Base-by-base conservation (phyloP, 2,113 vertebrate genomes). In the Paralichthys olivaceus region DNA sequence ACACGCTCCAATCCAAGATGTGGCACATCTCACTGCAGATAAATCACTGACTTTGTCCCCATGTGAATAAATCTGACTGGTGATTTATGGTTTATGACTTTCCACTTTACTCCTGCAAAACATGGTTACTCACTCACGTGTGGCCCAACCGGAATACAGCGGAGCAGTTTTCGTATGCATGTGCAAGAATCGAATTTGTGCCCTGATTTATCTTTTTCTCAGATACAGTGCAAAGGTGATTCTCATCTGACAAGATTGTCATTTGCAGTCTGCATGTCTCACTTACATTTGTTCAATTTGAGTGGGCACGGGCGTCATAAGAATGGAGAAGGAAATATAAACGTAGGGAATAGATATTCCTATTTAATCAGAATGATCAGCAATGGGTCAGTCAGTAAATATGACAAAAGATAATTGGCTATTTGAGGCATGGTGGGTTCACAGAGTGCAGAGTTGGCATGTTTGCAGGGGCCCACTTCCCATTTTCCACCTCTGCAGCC, bases 341-440 rank as follows among this genome's bases (percentile, higher is more conserved):
- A 77, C 60, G 54, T 45, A 51, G 22, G 62, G 62, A 29, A 49
- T 47, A 70, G 34, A 20, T 51, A 66, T 66, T 64, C 56, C 47
- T 15, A 37, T 83, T 32, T 71, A 85, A 77, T 66, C 54, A 19
- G 32, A 63, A 34, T 55, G 43, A 67, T 80, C 34, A 1, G 61
- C 32, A 29, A 40, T 61, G 73, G 75, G 74, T 90, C 63, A 49
- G 49, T 67, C 60, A 23, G 62, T 62, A 79, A 86, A 75, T 77
- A 72, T 14, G 53, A 73, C 47, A 43, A 63, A 45, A 68, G 57
- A 53, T 75, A 84, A 85, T 81, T 83, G 72, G 22, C 57, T 60
- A 51, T 83, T 87, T 71, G 47, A 76, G 43, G 62, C 37, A 23
- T 20, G 4, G 29, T 58, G 26, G 61, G 65, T 47, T 74, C 58